These are phyloP conservation scores for Mobula hypostoma DNA, from an alignment of 2,113 vertebrate species.

Conservation along the genomic window DNA sequence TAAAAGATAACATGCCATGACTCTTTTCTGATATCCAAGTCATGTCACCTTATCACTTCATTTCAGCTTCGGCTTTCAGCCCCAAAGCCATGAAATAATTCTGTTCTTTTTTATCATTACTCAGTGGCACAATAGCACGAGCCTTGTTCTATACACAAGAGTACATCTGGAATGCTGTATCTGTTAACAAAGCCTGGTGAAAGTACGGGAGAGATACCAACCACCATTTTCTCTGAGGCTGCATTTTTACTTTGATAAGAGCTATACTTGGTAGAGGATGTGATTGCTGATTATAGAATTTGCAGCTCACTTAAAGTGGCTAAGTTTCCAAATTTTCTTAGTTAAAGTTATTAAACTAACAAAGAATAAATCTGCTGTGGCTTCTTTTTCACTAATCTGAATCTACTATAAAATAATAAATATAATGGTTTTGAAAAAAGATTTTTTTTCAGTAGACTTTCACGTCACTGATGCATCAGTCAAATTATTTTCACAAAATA, in stretches of 20 bases:
- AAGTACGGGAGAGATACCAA: conserved; percentile 51
- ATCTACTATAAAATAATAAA: background rate
- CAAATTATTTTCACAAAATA: background rate
- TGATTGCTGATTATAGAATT: conserved; percentile 34
- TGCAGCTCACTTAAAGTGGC: background rate
- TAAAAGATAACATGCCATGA: conserved; percentile 48
- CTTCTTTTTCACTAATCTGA: background rate
- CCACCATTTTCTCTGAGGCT: conserved; percentile 51
- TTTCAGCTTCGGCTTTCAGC: conserved; percentile 49
- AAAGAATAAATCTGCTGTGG: background rate
- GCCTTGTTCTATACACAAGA: conserved; percentile 43
- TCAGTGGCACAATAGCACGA: conserved; percentile 44
- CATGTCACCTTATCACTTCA: conserved; percentile 56
- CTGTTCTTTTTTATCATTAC: conserved; percentile 52
- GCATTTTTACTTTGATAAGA: conserved; percentile 46
- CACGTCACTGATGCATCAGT: background rate
- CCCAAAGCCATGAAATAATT: conserved; percentile 57
- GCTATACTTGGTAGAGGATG: conserved; percentile 40
- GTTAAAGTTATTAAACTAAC: background rate
- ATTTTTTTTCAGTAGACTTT: too few relatives aligned
- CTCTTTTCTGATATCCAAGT: conserved; percentile 47
- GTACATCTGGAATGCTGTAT: conserved; percentile 60
- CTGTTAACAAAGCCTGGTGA: conserved; percentile 57
- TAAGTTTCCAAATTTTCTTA: background rate
- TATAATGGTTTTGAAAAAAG: background rate